Conservation (phyloP, 2,113 vertebrate genomes). For the Cettia cetti region DNA sequence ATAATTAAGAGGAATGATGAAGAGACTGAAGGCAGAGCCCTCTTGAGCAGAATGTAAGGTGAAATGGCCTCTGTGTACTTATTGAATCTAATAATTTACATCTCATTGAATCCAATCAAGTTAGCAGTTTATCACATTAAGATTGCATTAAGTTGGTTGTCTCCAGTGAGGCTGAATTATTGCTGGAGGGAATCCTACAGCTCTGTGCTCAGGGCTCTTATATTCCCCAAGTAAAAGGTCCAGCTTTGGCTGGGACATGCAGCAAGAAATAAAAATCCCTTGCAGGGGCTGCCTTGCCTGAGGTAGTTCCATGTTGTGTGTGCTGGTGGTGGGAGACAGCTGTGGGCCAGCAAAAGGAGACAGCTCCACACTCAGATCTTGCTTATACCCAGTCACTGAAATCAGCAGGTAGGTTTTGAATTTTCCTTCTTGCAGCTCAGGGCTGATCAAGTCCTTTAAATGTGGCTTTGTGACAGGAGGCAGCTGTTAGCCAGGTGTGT, state of each 20-base stretch:
- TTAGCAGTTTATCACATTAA: constrained; percentile 67
- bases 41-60: constrained; percentile 35
- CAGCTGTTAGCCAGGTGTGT: not conserved
- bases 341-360: not conserved
- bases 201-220: not conserved
- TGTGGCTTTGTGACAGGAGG: not conserved
- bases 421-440: not conserved
- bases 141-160: constrained; percentile 64
- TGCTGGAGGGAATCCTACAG: constrained; percentile 19
- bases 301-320: rapidly evolving
- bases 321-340: not conserved
- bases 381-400: not conserved
- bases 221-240: not conserved
- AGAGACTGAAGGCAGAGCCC: constrained; percentile 34
- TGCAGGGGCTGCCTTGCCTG: not conserved
- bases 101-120: constrained; percentile 74
- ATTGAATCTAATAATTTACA: constrained; percentile 75
- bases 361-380: rapidly evolving
- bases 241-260: not conserved
- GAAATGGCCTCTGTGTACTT: constrained; percentile 60
- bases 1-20: constrained; percentile 38
- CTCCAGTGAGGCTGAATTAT: constrained; percentile 52
- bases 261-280: not conserved
- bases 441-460: not conserved
- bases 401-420: not conserved